These are phyloP conservation scores for Microcebus tavaratra DNA, from an alignment of 2,113 vertebrate genomes.

Conservation along the genomic window DNA sequence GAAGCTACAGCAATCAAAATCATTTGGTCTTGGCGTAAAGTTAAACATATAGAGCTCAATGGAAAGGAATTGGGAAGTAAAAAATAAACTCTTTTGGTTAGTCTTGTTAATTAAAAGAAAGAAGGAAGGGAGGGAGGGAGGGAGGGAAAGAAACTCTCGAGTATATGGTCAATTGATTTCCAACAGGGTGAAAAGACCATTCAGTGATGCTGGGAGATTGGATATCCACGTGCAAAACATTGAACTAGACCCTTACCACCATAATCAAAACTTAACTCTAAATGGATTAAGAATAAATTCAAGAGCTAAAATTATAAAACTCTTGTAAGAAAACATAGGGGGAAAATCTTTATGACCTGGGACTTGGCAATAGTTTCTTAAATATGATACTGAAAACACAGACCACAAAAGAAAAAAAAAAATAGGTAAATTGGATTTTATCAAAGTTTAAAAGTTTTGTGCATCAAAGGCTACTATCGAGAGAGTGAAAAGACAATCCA, in stretches of 20 bases:
- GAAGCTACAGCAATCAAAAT: not conserved
- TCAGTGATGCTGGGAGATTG: not conserved
- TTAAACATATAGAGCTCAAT: too few relatives aligned
- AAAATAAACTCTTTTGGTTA: not conserved
- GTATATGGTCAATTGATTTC: not conserved
- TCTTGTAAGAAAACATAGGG: not conserved
- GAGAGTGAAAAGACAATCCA: not conserved
- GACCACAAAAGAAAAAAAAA: not conserved
- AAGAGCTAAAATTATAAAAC: not conserved
- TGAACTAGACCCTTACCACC: not conserved
- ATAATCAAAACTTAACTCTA: not conserved
- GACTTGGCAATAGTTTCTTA: not conserved
- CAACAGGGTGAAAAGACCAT: not conserved
- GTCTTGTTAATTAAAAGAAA: too few relatives aligned
- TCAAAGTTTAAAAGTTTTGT: not conserved
- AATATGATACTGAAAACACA: not conserved
- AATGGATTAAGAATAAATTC: not conserved
- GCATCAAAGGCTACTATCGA: not conserved
- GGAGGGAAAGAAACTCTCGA: not conserved
- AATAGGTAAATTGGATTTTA: not conserved
- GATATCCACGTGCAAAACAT: accelerated
- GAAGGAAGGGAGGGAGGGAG: too few relatives aligned
- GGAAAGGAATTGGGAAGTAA: not conserved
- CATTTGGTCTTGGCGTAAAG: too few relatives aligned
- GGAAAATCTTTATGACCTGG: not conserved